Evolutionary conservation across 2,888 invertebrate genomes (phyloP).

Genomic region (Lydus trimaculatus): DNA sequence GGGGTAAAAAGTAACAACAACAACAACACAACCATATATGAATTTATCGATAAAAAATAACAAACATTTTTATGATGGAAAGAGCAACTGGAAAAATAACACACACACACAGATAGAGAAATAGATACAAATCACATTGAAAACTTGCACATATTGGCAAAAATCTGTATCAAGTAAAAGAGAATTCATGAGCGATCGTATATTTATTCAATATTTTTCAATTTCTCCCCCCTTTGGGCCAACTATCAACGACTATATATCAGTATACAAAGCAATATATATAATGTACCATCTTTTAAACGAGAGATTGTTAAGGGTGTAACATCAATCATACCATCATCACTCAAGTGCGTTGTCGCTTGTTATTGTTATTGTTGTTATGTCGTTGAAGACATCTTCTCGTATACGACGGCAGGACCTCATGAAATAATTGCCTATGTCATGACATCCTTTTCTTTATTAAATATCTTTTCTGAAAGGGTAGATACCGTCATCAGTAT

Average conservation of each 20-base stretch:
- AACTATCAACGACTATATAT: constrained; percentile 50
- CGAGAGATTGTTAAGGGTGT: constrained; percentile 43
- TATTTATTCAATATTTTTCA: constrained; percentile 56
- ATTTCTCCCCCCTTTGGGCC: constrained; percentile 50
- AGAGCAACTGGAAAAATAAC: constrained; percentile 28
- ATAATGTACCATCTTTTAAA: constrained; percentile 49
- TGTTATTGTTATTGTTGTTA: not conserved
- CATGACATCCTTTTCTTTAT: constrained; percentile 14
- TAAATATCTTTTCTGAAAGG: constrained; percentile 23
- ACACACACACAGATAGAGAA: too few species aligned
- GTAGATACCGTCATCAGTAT: constrained; percentile 14
- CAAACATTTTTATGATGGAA: not conserved
- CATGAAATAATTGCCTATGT: constrained; percentile 37
- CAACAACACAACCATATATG: constrained; percentile 35
- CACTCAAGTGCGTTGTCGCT: constrained; percentile 26
- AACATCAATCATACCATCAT: constrained; percentile 52
- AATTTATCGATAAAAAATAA: not conserved
- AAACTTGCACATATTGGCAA: constrained; percentile 49
- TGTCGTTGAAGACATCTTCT: constrained; percentile 27
- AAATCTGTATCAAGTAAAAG: constrained; percentile 41
- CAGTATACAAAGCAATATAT: constrained; percentile 52
- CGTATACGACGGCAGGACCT: too few species aligned
- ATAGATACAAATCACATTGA: constrained; percentile 51
- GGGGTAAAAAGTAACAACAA: constrained; percentile 31
- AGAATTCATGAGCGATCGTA: constrained; percentile 55